A percentile compares a stretch with the other conserved stretches of the same genome.
phyloP scores from a whole-genome alignment of 2,888 invertebrate species.

The Ormyrus labotus region DNA sequence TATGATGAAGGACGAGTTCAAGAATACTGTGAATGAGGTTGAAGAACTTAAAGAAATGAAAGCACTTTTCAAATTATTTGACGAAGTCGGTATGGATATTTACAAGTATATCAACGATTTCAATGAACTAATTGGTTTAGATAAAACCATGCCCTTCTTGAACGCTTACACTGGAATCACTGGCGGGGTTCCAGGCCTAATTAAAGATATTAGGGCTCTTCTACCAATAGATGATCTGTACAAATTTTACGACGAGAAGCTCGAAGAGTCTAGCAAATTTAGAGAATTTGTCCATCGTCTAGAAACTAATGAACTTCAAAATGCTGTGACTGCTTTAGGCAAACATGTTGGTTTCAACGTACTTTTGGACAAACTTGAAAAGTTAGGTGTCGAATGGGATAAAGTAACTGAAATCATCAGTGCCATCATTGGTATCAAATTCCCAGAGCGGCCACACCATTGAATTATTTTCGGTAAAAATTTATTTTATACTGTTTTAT shows the following conservation, averaged over 20 bases:
- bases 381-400: conserved; percentile 52
- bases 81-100: conserved; percentile 56
- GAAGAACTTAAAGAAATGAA: conserved; percentile 57
- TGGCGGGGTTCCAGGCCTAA: conserved; percentile 61
- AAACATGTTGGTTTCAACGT: conserved; percentile 48
- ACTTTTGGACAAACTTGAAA: conserved; percentile 49
- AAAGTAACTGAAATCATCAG: conserved; percentile 53
- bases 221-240: conserved; percentile 61
- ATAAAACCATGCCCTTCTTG: neutral
- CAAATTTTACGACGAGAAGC: conserved; percentile 60
- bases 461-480: neutral
- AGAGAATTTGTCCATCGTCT: conserved; percentile 59
- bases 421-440: conserved; percentile 55
- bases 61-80: conserved; percentile 54
- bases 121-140: conserved; percentile 37
- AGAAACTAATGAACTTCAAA: conserved; percentile 58
- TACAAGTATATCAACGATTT: conserved; percentile 57
- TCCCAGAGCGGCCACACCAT: conserved; percentile 40
- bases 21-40: conserved; percentile 57
- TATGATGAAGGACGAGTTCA: conserved; percentile 61
- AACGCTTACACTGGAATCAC: conserved; percentile 19
- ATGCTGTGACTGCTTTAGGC: conserved; percentile 56
- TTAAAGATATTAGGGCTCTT: conserved; percentile 59
- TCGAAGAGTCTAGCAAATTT: conserved; percentile 60
- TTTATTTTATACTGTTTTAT: too few species aligned